Evolutionary conservation across 2,113 vertebrate species (phyloP).

Genomic region (Clupea harengus): DNA sequence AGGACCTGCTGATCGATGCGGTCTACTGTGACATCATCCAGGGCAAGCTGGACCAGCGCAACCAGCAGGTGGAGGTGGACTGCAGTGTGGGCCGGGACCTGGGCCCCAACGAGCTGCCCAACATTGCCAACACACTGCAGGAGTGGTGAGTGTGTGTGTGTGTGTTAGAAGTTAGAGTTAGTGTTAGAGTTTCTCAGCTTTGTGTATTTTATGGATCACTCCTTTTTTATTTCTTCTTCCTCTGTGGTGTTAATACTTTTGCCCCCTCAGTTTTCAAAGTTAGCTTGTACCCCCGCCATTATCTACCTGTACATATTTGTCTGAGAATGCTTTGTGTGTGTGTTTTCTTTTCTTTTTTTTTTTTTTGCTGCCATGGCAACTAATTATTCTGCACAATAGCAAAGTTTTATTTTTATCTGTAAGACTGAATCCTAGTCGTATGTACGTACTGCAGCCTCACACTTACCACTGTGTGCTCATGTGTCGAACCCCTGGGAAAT

Average conservation of each 20-base stretch:
- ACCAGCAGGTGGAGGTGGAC: conserved; percentile 96
- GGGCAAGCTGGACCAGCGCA: conserved; percentile 96
- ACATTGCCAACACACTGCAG: conserved; percentile 91
- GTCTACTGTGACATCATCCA: conserved; percentile 99
- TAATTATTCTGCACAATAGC: not conserved
- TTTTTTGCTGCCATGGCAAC: conserved; percentile 2
- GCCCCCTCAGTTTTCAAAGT: not conserved
- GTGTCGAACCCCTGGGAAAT: not conserved
- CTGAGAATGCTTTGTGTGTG: not conserved
- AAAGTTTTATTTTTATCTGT: not conserved
- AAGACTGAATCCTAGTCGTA: too few relatives aligned
- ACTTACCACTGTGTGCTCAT: not conserved
- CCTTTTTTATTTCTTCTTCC: not conserved
- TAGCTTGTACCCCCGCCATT: not conserved
- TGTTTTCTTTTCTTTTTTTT: too few relatives aligned
- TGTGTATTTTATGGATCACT: not conserved
- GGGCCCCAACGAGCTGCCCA: conserved; percentile 89
- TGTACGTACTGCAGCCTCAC: not conserved
- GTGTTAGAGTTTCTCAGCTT: too few relatives aligned
- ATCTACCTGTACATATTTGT: not conserved
- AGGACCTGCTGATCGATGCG: conserved; percentile 96
- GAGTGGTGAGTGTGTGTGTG: conserved; percentile 81
- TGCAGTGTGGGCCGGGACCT: conserved; percentile 95
- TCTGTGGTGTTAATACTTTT: not conserved
- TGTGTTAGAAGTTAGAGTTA: not conserved